These are phyloP conservation scores for Nyctibius grandis DNA, from an alignment of 2,797 vertebrate genomes.

Conservation along the genomic window DNA sequence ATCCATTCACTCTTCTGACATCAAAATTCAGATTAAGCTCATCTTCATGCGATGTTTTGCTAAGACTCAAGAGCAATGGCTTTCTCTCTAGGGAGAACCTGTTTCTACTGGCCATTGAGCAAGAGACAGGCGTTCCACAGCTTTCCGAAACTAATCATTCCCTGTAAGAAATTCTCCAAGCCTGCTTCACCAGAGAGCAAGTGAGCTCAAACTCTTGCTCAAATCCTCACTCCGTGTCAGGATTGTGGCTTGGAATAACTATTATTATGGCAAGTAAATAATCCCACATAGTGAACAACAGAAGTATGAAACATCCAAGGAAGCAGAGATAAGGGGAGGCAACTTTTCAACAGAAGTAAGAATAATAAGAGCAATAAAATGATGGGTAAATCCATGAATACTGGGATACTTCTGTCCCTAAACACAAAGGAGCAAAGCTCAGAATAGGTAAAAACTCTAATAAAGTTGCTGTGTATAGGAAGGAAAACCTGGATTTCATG, in stretches of 20 bases:
- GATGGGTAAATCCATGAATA: too few relatives aligned
- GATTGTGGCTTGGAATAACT: not conserved
- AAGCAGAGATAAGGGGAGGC: too few relatives aligned
- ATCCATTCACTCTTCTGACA: not conserved
- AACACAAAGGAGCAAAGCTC: not conserved
- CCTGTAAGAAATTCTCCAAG: not conserved
- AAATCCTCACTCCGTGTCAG: not conserved
- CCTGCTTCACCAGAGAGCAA: not conserved
- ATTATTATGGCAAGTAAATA: not conserved
- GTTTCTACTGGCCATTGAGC: not conserved
- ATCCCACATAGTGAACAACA: not conserved
- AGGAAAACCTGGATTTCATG: not conserved
- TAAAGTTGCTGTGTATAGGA: not conserved
- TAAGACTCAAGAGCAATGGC: not conserved
- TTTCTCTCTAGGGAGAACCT: not conserved
- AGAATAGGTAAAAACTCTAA: not conserved
- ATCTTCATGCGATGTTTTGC: not conserved
- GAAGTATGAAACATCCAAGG: too few relatives aligned
- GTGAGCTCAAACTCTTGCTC: not conserved
- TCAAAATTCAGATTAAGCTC: not conserved
- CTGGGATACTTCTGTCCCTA: too few relatives aligned
- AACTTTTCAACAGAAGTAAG: too few relatives aligned
- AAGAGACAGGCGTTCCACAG: not conserved
- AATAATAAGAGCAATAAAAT: too few relatives aligned
- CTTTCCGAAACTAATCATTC: not conserved